A percentile compares a stretch with the other conserved stretches of the same genome.
Conservation (phyloP, 2,113 vertebrate species). For the Aldabrachelys gigantea region DNA sequence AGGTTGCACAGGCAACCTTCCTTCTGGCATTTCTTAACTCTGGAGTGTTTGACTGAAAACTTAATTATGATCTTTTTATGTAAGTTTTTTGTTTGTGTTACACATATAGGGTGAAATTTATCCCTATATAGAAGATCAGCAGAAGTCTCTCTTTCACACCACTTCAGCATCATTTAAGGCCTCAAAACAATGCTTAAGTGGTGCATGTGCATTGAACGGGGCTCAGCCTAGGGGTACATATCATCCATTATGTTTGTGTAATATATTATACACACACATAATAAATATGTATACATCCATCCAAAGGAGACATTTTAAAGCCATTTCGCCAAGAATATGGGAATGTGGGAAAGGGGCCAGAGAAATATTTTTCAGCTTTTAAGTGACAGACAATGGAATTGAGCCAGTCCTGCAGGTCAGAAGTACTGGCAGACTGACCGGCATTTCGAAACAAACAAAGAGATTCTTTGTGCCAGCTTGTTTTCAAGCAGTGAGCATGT, state of each 20-base stretch:
- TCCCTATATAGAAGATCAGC: not conserved
- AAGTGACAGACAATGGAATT: conserved; percentile 55
- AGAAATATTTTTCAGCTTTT: conserved; percentile 41
- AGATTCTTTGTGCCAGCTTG: conserved; percentile 36
- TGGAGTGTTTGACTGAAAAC: not conserved
- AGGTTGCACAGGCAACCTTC: not conserved
- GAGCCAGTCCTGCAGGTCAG: conserved; percentile 43
- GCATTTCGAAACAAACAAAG: conserved; percentile 48
- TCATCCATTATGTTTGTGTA: not conserved
- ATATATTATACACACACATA: not conserved
- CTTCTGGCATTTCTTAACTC: not conserved
- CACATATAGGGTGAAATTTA: not conserved
- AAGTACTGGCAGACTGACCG: conserved; percentile 39
- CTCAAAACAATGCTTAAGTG: conserved; percentile 19
- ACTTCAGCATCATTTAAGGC: not conserved
- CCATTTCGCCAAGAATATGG: conserved; percentile 13
- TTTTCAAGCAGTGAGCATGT: conserved; percentile 52
- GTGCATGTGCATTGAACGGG: conserved; percentile 20
- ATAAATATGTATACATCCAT: not conserved
- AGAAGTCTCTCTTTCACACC: not conserved
- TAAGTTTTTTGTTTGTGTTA: not conserved
- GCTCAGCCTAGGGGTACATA: conserved; percentile 8
- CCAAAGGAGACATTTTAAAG: not conserved
- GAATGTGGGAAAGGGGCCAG: conserved; percentile 2
- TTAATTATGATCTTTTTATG: not conserved